Conservation (phyloP, 2,797 vertebrate genomes). For the Anguilla marmorata region DNA sequence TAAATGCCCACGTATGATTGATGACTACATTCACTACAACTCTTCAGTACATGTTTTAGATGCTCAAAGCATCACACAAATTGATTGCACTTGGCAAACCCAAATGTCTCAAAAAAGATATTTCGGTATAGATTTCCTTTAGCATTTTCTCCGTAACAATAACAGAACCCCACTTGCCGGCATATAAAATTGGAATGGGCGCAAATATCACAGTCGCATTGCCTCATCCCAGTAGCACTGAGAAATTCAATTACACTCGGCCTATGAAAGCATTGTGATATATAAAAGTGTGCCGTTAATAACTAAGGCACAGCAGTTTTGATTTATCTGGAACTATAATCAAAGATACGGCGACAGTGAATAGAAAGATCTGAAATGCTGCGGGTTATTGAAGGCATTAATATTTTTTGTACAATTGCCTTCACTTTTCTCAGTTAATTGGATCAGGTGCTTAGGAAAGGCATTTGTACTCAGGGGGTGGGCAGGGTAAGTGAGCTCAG, state of each 20-base stretch:
- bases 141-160: not conserved
- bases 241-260: conserved; percentile 27
- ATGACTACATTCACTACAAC: conserved; percentile 1
- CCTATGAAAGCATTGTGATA: conserved; percentile 15
- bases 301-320: conserved; percentile 25
- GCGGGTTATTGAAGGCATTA: not conserved
- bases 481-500: no score
- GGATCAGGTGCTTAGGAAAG: not conserved
- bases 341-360: not conserved
- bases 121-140: conserved; percentile 15
- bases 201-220: not conserved
- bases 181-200: conserved; percentile 2
- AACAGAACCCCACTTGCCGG: not conserved
- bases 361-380: not conserved
- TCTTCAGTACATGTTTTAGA: not conserved
- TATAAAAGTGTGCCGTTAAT: conserved; percentile 17
- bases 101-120: conserved; percentile 19
- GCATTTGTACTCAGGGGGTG: not conserved
- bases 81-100: conserved; percentile 6
- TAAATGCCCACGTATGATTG: conserved; percentile 13
- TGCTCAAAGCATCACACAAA: not conserved
- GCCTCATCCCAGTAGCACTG: conserved; percentile 2
- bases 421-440: conserved; percentile 15
- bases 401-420: not conserved
- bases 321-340: conserved; percentile 31